A percentile compares a stretch with the other conserved stretches of the same genome.
Evolutionary conservation across 2,113 vertebrate species (phyloP).

Genomic region (Alouatta palliata): DNA sequence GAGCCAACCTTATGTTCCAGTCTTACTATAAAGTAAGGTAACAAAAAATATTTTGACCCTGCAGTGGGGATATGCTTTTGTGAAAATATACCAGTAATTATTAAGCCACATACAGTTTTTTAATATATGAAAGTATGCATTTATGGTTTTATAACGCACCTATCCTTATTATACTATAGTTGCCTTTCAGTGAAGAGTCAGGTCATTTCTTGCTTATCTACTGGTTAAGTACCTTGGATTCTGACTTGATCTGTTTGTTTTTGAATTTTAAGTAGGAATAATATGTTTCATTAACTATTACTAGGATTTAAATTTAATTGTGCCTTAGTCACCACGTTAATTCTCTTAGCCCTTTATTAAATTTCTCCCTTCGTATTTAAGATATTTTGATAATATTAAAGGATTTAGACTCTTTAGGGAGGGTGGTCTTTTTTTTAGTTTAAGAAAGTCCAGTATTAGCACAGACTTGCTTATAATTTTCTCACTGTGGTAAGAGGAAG

Average conservation of each 20-base stretch:
- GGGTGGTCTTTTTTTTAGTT: constrained; percentile 57
- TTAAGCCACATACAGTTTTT: background rate
- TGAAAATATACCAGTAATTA: background rate
- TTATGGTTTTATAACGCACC: background rate
- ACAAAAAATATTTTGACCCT: background rate
- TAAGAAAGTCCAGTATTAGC: background rate
- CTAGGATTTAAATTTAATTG: constrained; percentile 34
- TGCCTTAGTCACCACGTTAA: background rate
- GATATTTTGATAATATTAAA: constrained; percentile 62
- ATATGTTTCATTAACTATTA: constrained; percentile 15
- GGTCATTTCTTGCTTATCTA: background rate
- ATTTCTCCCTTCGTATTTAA: constrained; percentile 60
- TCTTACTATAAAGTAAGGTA: background rate
- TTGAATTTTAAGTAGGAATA: constrained; percentile 50
- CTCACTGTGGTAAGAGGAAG: background rate
- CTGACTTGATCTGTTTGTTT: constrained; percentile 33
- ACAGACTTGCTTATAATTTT: constrained; percentile 31
- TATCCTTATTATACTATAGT: background rate
- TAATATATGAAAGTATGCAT: background rate
- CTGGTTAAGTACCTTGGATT: background rate
- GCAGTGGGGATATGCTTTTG: background rate
- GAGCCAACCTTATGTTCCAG: background rate
- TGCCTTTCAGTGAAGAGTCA: background rate
- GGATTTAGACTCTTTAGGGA: constrained; percentile 51
- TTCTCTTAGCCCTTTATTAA: constrained; percentile 63